Evolutionary conservation across 1,140 invertebrate species (phyloP).

Genomic region (Reticulitermes speratus): DNA sequence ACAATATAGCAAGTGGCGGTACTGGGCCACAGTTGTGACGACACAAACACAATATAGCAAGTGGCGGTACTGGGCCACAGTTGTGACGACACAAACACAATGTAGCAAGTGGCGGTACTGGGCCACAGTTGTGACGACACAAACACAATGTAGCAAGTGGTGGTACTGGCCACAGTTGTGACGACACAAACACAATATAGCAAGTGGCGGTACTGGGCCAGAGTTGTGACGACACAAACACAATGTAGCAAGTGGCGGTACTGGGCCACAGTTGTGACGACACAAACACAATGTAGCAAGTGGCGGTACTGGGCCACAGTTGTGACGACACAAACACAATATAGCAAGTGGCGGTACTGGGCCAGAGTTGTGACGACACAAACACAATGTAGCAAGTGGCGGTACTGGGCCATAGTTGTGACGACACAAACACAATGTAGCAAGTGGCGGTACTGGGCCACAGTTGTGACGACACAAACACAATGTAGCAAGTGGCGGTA

Average conservation of each 20-base stretch:
- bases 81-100: too few relatives aligned
- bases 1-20: neutral
- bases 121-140: too few relatives aligned
- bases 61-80: neutral
- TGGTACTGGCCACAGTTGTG: too few relatives aligned
- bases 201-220: neutral
- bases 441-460: neutral
- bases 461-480: too few relatives aligned
- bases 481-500: neutral
- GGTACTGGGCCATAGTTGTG: too few relatives aligned
- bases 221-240: too few relatives aligned
- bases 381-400: conserved; percentile 8
- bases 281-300: conserved; percentile 12
- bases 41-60: too few relatives aligned
- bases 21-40: too few relatives aligned
- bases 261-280: too few relatives aligned
- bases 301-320: neutral
- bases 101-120: neutral
- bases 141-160: conserved; percentile 9
- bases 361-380: too few relatives aligned
- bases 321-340: too few relatives aligned
- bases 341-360: neutral
- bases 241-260: neutral
- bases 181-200: too few relatives aligned
- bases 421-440: neutral